These are phyloP conservation scores for Antheraea assamensis DNA, from an alignment of 2,888 invertebrate genomes.

Conservation along the genomic window DNA sequence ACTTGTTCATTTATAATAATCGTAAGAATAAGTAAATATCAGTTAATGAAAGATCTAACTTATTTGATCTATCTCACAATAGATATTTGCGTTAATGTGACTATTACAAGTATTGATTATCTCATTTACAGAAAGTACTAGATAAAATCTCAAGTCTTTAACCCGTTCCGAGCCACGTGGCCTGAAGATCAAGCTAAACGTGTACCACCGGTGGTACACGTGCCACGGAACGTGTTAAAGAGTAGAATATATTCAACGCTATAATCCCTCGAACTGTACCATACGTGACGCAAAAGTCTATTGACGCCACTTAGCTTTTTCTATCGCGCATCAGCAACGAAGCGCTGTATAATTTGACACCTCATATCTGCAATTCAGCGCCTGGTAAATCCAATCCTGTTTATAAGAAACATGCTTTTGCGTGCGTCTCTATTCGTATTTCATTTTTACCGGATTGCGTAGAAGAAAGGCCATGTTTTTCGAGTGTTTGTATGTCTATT, in stretches of 20 bases:
- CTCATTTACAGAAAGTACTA: neutral
- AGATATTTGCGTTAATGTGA: neutral
- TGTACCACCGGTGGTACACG: no score
- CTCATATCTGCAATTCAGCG: slow-evolving; percentile 39
- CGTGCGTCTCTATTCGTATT: neutral
- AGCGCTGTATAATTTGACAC: slow-evolving; percentile 38
- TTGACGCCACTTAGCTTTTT: slow-evolving; percentile 29
- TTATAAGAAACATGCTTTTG: neutral
- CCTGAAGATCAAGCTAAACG: no score
- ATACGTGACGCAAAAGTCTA: slow-evolving; percentile 16
- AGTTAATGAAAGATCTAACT: neutral
- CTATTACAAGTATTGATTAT: neutral
- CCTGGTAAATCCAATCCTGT: slow-evolving; percentile 20
- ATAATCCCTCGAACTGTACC: slow-evolving; percentile 1
- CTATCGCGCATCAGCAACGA: slow-evolving; percentile 19
- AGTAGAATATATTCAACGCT: neutral
- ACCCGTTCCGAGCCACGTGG: no score
- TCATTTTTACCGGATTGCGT: neutral
- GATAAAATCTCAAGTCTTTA: no score
- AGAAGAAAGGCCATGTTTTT: no score
- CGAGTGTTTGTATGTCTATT: no score
- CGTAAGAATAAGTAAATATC: no score
- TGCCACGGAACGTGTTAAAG: no score
- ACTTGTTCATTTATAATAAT: no score
- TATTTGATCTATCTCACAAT: neutral